Evolutionary conservation across 1,140 invertebrate genomes (phyloP), one percentile per base, ranked within the genome.

Genomic region (Ceratina australensis): DNA sequence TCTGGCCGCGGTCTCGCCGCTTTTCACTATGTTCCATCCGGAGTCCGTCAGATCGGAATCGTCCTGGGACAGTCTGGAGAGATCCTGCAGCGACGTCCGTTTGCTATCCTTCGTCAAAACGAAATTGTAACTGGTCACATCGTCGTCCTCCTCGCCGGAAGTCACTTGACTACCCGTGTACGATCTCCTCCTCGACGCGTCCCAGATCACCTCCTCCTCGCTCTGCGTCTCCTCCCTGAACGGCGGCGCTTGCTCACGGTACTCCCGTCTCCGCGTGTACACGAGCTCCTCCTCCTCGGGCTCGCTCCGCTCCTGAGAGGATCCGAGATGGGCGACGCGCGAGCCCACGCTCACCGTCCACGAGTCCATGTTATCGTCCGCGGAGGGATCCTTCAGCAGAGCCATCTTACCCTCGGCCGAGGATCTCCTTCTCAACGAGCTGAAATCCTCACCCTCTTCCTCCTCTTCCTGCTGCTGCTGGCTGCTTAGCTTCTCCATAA

Each of bases 341-440:
- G 87, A 80, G 15, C 90, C 87, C 26, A 90, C 89, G 15, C 89
- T 91, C 0, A 91, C 84, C 4, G 90, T 92, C 90, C 90, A 92
- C 8, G 91, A 89, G 49, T 90, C 89, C 87, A 92, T 92, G 22
- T 88, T 90, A 8, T 87, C 81, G 1, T 86, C 87, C 12, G 78
- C 84, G 15, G 90, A 74, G 16, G 89, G 87, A 54, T 90, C 91
- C 16, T 86, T 89, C 8, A 92, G 65, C n/a, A 92, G 57, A 0
- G 91, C 91, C 59, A 90, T 84, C 71, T 90, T 92, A 4, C 91
- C 91, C 54, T 92, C 91, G 1, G 91, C 91, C 0, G 91, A 92
- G 0, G 91, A 92, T 72, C 91, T 82, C 56, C 91, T 86, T 26
- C 71, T 89, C n/a, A 90, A 73, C 0, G 85, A 82, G 50, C 86